These are phyloP conservation scores for Lasioglossum oenotherae DNA, from an alignment of 2,888 invertebrate genomes.

Conservation along the genomic window DNA sequence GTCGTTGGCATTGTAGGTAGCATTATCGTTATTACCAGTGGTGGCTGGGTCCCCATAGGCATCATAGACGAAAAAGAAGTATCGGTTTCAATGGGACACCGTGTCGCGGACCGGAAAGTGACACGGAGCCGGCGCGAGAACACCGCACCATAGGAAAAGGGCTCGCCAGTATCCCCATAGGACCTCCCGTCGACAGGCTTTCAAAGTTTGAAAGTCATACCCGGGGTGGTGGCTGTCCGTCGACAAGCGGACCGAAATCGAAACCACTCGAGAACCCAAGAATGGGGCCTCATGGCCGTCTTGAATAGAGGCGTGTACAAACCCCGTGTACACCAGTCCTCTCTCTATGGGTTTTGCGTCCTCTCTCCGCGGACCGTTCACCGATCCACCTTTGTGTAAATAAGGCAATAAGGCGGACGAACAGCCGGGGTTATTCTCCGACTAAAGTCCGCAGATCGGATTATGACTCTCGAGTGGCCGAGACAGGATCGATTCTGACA, in stretches of 20 bases:
- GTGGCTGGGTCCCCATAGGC: constrained; percentile 22
- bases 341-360: not conserved
- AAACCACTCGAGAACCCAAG: constrained; percentile 77
- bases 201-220: constrained; percentile 81
- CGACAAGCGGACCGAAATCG: constrained; percentile 74
- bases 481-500: constrained; percentile 25
- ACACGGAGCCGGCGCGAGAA: constrained; percentile 64
- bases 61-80: constrained; percentile 66
- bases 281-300: constrained; percentile 71
- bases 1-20: constrained; percentile 16
- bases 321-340: constrained; percentile 56
- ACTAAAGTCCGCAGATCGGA: constrained; percentile 68
- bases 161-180: constrained; percentile 64
- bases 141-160: constrained; percentile 62
- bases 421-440: constrained; percentile 58
- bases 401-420: constrained; percentile 71
- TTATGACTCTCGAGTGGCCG: constrained; percentile 44
- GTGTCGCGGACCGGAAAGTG: constrained; percentile 72
- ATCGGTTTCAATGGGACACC: constrained; percentile 78
- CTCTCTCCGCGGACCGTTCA: constrained; percentile 36
- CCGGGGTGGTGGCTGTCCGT: constrained; percentile 54
- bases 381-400: constrained; percentile 66
- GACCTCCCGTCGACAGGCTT: constrained; percentile 80
- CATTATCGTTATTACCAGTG: constrained; percentile 66
- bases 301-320: constrained; percentile 70